Conservation (phyloP, 1,140 invertebrate species). For the Bombus fervidus region DNA sequence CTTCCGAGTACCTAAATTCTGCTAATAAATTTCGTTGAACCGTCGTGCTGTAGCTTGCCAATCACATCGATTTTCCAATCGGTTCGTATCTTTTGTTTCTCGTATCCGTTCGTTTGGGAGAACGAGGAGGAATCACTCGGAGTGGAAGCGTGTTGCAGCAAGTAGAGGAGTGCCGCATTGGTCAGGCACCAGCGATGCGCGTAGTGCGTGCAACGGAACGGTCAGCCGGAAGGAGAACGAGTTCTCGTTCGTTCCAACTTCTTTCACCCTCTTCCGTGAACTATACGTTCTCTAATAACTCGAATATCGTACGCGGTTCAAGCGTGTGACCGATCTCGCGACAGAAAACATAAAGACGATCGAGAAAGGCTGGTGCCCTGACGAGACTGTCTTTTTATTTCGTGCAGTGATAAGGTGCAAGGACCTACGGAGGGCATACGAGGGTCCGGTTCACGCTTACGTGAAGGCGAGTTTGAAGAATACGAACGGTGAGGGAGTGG, state of each 20-base stretch:
- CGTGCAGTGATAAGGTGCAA: conserved; percentile 80
- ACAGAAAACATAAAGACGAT: too few relatives aligned
- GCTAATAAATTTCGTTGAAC: neutral
- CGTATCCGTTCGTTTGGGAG: neutral
- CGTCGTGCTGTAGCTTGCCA: neutral
- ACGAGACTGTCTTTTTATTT: conserved; percentile 29
- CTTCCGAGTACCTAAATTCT: neutral
- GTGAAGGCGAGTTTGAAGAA: conserved; percentile 80
- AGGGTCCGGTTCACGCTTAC: conserved; percentile 80
- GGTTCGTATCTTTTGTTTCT: neutral
- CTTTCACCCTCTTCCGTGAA: neutral
- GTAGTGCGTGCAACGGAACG: conserved; percentile 58
- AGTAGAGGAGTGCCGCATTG: conserved; percentile 74
- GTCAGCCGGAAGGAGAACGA: conserved; percentile 31
- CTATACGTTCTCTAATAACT: neutral
- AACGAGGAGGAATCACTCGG: neutral
- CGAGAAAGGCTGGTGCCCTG: neutral
- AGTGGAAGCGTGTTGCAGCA: conserved; percentile 12
- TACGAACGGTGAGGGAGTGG: conserved; percentile 74
- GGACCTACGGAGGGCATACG: conserved; percentile 77
- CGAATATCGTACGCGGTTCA: too few relatives aligned
- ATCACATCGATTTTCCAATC: neutral
- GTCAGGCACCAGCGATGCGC: conserved; percentile 59
- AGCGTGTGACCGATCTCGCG: neutral
- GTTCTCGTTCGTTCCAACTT: neutral